Base-by-base conservation (phyloP, 2,113 vertebrate species). In the Cyanistes caeruleus region DNA sequence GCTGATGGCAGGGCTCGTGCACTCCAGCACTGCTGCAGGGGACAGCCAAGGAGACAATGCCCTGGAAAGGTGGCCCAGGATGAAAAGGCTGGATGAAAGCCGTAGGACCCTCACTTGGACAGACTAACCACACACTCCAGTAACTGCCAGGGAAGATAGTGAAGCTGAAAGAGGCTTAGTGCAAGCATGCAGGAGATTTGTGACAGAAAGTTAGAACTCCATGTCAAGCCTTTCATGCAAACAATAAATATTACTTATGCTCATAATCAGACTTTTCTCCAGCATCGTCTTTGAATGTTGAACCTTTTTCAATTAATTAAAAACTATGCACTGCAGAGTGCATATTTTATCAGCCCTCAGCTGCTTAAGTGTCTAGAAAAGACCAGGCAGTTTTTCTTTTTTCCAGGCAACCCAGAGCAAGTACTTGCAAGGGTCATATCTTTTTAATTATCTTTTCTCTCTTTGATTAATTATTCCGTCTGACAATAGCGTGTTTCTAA, bases 401-500 rank as follows among this genome's bases (percentile, higher is more conserved):
- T 98, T 98, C 96, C 97, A 98, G 98, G 98, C 98, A 99, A 99
- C 98, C 98, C 98, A 97, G 99, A 99, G 99, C 98, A 99, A 99
- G 99, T 98, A 99, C 98, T 99, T 99, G 98, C 98, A 98, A 99
- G 99, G 99, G 99, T 99, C 99, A 99, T 99, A 99, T 99, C 99
- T 99, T 99, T 99, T 99, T 99, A 99, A 99, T 99, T 99, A 99
- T 99, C 99, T 99, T 99, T 99, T 99, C 98, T 98, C 98, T 98
- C 99, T 99, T 99, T 99, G 99, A 99, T 99, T 99, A 99, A 99
- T 99, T 99, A 99, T 99, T 99, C 98, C 98, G 98, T 98, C 98
- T 99, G 99, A 99, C 99, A 99, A 99, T 99, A 98, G 98, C 98
- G 98, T 98, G 98, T 98, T 99, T 98, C 98, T 99, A 99, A 99